These are phyloP conservation scores for Corythaeola cristata DNA, from an alignment of 2,113 vertebrate species.

Conservation along the genomic window DNA sequence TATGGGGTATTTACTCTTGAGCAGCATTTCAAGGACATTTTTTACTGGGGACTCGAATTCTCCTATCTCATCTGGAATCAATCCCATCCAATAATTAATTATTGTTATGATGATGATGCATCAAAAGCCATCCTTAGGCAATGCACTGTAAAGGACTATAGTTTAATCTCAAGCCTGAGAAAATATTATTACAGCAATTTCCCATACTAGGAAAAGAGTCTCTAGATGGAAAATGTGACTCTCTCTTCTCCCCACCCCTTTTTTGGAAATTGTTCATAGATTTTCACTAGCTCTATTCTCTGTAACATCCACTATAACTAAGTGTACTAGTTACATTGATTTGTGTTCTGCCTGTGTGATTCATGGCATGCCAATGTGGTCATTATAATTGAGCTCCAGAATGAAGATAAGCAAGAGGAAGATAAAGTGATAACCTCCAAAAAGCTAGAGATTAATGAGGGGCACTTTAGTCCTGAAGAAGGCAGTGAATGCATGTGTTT, in stretches of 20 bases:
- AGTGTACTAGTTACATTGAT: background rate
- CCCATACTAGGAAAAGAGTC: background rate
- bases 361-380: constrained; percentile 29
- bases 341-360: constrained; percentile 20
- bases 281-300: constrained; percentile 1
- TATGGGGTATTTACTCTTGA: background rate
- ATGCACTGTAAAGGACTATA: background rate
- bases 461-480: background rate
- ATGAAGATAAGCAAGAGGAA: constrained; percentile 46
- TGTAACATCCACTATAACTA: background rate
- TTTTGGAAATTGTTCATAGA: background rate
- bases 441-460: constrained; percentile 6
- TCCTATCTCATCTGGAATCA: background rate
- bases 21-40: background rate
- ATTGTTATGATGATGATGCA: background rate
- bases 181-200: background rate
- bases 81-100: background rate
- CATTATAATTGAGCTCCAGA: constrained; percentile 48
- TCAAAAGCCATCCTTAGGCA: background rate
- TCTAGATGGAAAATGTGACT: background rate
- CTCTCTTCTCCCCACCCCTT: background rate
- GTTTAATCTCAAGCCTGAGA: background rate
- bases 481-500: background rate
- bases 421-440: background rate
- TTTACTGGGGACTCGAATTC: background rate